Percentiles rank a stretch among this genome's conserved stretches.
Evolutionary conservation across 1,140 invertebrate genomes (phyloP).

Genomic region (Coenobita brevimanus): DNA sequence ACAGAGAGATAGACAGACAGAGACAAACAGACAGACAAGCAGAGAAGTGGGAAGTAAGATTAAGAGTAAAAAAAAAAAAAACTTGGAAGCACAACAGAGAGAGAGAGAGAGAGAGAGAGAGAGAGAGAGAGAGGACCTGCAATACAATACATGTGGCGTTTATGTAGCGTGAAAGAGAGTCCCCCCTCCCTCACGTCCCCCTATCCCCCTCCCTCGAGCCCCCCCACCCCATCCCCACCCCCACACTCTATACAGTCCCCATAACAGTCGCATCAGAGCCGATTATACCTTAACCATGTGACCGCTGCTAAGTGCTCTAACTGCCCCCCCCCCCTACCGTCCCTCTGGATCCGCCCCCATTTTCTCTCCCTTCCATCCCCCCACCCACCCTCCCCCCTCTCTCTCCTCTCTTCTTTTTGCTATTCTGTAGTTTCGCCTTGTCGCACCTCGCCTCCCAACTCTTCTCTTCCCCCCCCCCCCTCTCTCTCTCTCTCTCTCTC

Average conservation of each 20-base stretch:
- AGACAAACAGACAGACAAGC: no score
- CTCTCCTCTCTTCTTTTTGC: background rate
- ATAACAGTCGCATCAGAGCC: slow-evolving; percentile 59
- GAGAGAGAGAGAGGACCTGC: background rate
- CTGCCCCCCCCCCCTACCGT: background rate
- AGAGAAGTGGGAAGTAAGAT: no score
- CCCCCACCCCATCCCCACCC: background rate
- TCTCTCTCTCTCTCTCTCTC: no score
- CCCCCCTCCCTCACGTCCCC: no score
- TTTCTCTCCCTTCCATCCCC: slow-evolving; percentile 29
- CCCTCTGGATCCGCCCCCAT: background rate
- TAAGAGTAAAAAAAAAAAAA: no score
- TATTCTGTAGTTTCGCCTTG: background rate
- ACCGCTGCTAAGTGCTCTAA: slow-evolving; percentile 47
- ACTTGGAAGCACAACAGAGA: no score
- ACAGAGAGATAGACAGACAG: no score
- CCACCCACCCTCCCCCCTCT: slow-evolving; percentile 14
- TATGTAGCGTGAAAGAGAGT: slow-evolving; percentile 56
- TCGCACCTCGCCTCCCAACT: background rate
- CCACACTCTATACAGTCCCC: slow-evolving; percentile 52
- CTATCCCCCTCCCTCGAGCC: no score
- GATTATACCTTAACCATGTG: slow-evolving; percentile 39
- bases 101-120: background rate
- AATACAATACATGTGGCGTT: slow-evolving; percentile 52
- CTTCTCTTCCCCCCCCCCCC: background rate